These are phyloP conservation scores for Phalloptychus januarius DNA, from an alignment of 2,797 vertebrate genomes.

Conservation along the genomic window DNA sequence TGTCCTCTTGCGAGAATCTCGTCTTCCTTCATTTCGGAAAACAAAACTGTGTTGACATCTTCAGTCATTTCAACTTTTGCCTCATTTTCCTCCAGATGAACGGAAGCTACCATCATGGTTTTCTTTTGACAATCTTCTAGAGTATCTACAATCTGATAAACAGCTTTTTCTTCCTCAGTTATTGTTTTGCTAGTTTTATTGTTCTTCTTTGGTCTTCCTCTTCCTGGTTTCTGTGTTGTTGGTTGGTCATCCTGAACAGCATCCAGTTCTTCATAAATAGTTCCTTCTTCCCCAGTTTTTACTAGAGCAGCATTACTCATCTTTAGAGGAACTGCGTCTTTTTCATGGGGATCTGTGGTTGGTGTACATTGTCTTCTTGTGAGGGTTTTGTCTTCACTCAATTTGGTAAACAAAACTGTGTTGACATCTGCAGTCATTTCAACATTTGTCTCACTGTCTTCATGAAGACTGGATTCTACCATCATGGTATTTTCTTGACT, in stretches of 20 bases:
- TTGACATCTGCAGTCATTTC: background rate
- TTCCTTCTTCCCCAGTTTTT: constrained; percentile 13
- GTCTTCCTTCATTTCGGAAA: constrained; percentile 17
- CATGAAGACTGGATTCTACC: background rate
- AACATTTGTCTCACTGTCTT: background rate
- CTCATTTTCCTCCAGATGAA: background rate
- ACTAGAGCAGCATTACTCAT: background rate
- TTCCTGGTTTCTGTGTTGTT: constrained; percentile 5
- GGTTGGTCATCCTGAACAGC: constrained; percentile 31
- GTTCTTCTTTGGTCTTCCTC: constrained; percentile 43
- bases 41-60: background rate
- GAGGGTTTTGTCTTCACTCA: background rate
- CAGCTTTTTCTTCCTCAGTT: constrained; percentile 11
- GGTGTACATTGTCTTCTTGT: constrained; percentile 16
- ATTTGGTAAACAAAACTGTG: background rate
- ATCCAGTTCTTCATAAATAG: constrained; percentile 8
- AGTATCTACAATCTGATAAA: constrained; percentile 62
- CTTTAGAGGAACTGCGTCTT: background rate
- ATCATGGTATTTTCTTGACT: constrained; percentile 24
- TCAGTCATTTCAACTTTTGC: background rate
- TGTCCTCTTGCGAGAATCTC: constrained; percentile 9
- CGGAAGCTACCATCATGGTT: background rate
- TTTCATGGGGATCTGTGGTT: constrained; percentile 30
- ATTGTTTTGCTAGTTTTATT: constrained; percentile 12
- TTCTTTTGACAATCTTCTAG: constrained; percentile 45